phyloP scores from a whole-genome alignment of 2,113 vertebrate genomes.

The Eudyptes chrysolophus region DNA sequence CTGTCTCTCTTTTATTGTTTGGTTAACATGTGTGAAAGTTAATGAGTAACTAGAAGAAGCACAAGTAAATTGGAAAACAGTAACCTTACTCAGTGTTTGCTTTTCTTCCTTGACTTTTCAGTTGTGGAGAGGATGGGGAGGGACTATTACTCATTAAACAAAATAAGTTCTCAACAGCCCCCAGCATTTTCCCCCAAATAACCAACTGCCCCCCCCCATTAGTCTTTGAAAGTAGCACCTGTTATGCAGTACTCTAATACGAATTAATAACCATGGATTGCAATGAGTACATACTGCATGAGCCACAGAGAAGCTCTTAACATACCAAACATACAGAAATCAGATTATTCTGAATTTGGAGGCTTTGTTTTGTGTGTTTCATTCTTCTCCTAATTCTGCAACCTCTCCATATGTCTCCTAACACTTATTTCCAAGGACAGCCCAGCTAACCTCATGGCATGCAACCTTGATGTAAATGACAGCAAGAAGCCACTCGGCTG shows the following conservation, averaged over 20 bases:
- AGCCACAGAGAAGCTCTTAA: neutral
- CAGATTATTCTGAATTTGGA: neutral
- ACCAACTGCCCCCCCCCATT: neutral
- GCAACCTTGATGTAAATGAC: neutral
- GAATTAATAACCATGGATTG: neutral
- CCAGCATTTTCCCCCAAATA: neutral
- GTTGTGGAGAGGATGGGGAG: neutral
- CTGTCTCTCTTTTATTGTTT: neutral
- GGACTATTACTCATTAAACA: neutral
- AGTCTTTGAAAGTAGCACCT: neutral
- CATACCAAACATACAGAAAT: neutral
- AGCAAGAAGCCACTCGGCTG: accelerated
- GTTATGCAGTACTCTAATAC: neutral
- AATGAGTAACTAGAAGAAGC: conserved; percentile 41
- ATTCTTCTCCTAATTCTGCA: neutral
- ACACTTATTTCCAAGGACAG: neutral
- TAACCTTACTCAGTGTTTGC: conserved; percentile 1
- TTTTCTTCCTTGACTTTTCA: neutral
- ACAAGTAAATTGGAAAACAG: neutral
- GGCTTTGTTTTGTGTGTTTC: neutral
- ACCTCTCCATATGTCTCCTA: neutral
- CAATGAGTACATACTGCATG: accelerated
- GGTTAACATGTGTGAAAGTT: conserved; percentile 29
- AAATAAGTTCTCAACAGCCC: neutral
- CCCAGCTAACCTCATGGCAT: neutral